These are phyloP conservation scores for Euzetes globulus DNA, from an alignment of 2,888 invertebrate species.

Conservation along the genomic window DNA sequence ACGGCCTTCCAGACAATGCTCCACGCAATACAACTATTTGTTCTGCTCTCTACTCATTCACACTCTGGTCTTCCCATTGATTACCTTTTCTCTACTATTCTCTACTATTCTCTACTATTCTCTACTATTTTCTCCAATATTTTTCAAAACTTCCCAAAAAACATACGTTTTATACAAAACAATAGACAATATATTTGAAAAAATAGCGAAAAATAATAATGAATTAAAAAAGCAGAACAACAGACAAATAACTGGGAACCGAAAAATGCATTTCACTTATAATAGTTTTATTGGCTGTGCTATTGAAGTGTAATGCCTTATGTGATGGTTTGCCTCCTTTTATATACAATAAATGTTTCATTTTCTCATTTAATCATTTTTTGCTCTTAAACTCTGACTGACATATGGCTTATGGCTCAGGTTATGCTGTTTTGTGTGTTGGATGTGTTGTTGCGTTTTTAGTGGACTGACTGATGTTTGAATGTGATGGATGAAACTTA, in stretches of 20 bases:
- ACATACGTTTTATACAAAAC: background rate
- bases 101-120: background rate
- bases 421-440: slow-evolving; percentile 1
- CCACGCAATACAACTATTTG: slow-evolving; percentile 28
- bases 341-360: slow-evolving; percentile 24
- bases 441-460: background rate
- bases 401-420: slow-evolving; percentile 29
- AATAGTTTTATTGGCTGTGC: background rate
- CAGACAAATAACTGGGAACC: slow-evolving; percentile 11
- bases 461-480: slow-evolving; percentile 18
- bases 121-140: background rate
- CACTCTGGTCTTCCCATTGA: background rate
- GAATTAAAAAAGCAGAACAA: slow-evolving; percentile 10
- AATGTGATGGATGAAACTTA: slow-evolving; percentile 30
- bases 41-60: slow-evolving; percentile 14
- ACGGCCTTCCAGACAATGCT: background rate
- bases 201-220: background rate
- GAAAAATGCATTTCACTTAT: slow-evolving; percentile 21
- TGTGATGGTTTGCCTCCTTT: background rate
- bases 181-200: background rate
- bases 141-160: background rate
- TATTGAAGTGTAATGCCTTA: slow-evolving; percentile 20
- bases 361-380: slow-evolving; percentile 27
- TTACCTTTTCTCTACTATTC: background rate
- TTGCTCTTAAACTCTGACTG: slow-evolving; percentile 20